Conservation (phyloP, 2,888 invertebrate species). For the Tetropium fuscum region DNA sequence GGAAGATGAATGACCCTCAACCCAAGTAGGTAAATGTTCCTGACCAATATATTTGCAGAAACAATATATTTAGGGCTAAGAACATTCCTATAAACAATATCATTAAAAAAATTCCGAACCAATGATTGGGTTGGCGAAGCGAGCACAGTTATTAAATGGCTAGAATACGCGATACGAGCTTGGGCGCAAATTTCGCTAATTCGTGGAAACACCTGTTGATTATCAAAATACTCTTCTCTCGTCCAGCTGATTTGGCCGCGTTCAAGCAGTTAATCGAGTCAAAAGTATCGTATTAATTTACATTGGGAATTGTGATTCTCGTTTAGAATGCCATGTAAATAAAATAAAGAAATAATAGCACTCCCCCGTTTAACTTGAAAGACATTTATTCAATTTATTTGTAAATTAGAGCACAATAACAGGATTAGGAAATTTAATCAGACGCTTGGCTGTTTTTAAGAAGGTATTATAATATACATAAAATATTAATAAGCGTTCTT, state of each 20-base stretch:
- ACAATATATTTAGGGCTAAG: constrained; percentile 5
- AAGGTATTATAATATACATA: neutral
- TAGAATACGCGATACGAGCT: no score
- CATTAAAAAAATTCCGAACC: neutral
- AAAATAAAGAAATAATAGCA: constrained; percentile 33
- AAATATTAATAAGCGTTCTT: constrained; percentile 8
- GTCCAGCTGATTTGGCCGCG: neutral
- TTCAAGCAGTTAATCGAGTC: constrained; percentile 4
- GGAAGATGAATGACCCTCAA: constrained; percentile 24
- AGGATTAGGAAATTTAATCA: constrained; percentile 9
- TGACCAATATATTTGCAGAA: constrained; percentile 13
- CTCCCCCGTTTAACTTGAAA: constrained; percentile 35
- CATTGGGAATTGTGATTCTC: constrained; percentile 4
- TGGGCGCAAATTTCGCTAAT: no score
- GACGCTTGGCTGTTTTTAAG: constrained; percentile 5
- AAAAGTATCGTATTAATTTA: no score
- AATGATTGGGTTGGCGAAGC: neutral
- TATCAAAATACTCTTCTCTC: neutral
- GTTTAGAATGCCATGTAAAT: constrained; percentile 25
- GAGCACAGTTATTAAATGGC: no score
- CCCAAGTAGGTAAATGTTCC: constrained; percentile 26
- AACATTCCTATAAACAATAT: constrained; percentile 12
- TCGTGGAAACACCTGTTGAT: constrained; percentile 22
- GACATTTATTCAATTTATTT: constrained; percentile 44
- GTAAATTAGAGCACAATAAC: constrained; percentile 41